phyloP scores from a whole-genome alignment of 2,113 vertebrate genomes.

The Myxocyprinus asiaticus region DNA sequence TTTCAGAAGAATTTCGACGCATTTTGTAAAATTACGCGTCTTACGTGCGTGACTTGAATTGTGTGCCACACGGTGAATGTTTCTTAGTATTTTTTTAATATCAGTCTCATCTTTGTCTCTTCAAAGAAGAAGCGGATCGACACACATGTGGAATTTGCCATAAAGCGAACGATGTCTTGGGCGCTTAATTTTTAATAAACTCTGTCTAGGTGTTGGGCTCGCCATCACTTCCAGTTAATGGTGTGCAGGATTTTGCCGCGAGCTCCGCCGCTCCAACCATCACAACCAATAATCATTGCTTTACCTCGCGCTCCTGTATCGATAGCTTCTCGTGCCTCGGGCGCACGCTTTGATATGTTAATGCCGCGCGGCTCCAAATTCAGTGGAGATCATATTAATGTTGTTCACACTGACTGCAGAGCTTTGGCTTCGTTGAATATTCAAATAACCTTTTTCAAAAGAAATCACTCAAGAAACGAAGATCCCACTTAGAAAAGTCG shows the following conservation, averaged over 20 bases:
- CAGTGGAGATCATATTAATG: constrained; percentile 99
- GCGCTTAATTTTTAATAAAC: constrained; percentile 76
- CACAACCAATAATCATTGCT: constrained; percentile 99
- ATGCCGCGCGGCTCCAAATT: constrained; percentile 97
- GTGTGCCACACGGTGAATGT: neutral
- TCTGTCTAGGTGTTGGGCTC: constrained; percentile 72
- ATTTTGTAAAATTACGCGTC: constrained; percentile 10
- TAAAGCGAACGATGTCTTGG: constrained; percentile 65
- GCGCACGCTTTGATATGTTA: constrained; percentile 99
- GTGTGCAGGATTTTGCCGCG: constrained; percentile 91
- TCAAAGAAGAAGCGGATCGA: constrained; percentile 43
- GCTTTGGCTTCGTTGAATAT: constrained; percentile 99
- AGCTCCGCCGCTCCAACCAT: constrained; percentile 93
- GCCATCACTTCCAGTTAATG: constrained; percentile 94
- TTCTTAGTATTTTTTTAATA: constrained; percentile 33
- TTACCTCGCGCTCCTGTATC: constrained; percentile 94
- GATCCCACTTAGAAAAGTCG: constrained; percentile 90
- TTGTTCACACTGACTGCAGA: constrained; percentile 96
- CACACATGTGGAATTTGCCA: constrained; percentile 60
- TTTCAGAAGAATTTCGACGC: neutral
- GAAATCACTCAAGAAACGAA: constrained; percentile 91
- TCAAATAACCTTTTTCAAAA: constrained; percentile 94
- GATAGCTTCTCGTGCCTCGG: constrained; percentile 99
- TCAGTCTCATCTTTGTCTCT: constrained; percentile 32
- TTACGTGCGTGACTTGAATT: constrained; percentile 8